Conservation (phyloP, 2,888 invertebrate genomes). For the Pycnomerus fuliginosus region DNA sequence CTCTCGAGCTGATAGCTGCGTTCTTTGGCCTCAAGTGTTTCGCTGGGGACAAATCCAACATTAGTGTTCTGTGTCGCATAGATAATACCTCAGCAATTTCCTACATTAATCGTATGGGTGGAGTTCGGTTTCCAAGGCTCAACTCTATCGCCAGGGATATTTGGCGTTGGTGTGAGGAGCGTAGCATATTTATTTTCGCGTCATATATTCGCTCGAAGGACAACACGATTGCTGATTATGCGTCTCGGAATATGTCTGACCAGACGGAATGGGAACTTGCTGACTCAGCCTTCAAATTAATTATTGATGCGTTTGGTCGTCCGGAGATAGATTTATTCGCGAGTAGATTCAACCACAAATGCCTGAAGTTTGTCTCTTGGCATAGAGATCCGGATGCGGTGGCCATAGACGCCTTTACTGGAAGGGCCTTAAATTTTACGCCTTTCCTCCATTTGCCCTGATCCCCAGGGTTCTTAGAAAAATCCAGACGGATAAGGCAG, state of each 20-base stretch:
- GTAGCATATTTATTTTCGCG: too few species aligned
- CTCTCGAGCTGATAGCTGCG: constrained; percentile 5
- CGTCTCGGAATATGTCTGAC: too few species aligned
- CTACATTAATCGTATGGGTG: constrained; percentile 30
- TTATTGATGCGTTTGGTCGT: too few species aligned
- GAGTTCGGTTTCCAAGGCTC: too few species aligned
- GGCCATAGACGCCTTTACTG: constrained; percentile 36
- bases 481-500: constrained; percentile 35
- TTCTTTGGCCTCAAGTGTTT: constrained; percentile 8
- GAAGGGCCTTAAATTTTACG: constrained; percentile 33
- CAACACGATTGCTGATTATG: too few species aligned
- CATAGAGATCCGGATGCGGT: constrained; percentile 27
- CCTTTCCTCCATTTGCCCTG: constrained; percentile 22
- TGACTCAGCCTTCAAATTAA: too few species aligned
- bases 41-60: background rate
- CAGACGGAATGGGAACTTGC: too few species aligned
- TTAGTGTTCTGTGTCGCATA: constrained; percentile 29
- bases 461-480: constrained; percentile 35
- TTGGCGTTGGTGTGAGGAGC: too few species aligned
- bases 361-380: constrained; percentile 33
- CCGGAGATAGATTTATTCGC: constrained; percentile 36
- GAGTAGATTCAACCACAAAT: constrained; percentile 32
- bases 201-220: too few species aligned
- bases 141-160: too few species aligned
- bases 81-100: constrained; percentile 34